Percentiles rank a stretch among this genome's conserved stretches.
Conservation (phyloP, 2,113 vertebrate species). For the Dipodomys ordii region DNA sequence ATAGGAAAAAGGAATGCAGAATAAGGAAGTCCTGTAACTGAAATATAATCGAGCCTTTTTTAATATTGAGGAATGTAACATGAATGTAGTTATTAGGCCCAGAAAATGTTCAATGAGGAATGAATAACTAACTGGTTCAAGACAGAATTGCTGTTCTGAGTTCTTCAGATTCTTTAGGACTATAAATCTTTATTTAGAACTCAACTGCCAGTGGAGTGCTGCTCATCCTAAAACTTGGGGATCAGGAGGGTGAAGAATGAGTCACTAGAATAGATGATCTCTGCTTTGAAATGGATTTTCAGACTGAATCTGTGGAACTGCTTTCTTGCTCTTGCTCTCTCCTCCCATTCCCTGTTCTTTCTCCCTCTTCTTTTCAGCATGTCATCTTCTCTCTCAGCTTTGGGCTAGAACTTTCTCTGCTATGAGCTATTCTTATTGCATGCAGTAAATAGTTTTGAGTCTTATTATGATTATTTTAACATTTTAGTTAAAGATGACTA, state of each 20-base stretch:
- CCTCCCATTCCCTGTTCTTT: background rate
- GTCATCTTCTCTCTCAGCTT: background rate
- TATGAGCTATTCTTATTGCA: background rate
- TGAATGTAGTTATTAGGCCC: background rate
- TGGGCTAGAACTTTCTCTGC: background rate
- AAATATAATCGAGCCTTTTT: background rate
- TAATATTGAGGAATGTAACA: background rate
- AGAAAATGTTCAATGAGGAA: background rate
- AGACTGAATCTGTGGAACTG: background rate
- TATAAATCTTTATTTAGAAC: background rate
- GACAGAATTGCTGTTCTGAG: background rate
- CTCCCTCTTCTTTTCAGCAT: background rate
- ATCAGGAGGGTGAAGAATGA: background rate
- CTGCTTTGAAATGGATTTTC: slow-evolving; percentile 31
- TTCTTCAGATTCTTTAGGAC: background rate
- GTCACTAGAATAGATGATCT: background rate
- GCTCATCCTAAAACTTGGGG: background rate
- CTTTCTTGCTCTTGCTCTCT: background rate
- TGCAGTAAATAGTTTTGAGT: background rate
- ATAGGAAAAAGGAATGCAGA: background rate
- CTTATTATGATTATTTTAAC: slow-evolving; percentile 28
- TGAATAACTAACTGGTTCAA: background rate
- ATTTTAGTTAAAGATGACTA: background rate
- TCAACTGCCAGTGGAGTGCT: background rate
- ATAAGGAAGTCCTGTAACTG: background rate